phyloP scores from a whole-genome alignment of 2,113 vertebrate species.

The Microcebus griseorufus region DNA sequence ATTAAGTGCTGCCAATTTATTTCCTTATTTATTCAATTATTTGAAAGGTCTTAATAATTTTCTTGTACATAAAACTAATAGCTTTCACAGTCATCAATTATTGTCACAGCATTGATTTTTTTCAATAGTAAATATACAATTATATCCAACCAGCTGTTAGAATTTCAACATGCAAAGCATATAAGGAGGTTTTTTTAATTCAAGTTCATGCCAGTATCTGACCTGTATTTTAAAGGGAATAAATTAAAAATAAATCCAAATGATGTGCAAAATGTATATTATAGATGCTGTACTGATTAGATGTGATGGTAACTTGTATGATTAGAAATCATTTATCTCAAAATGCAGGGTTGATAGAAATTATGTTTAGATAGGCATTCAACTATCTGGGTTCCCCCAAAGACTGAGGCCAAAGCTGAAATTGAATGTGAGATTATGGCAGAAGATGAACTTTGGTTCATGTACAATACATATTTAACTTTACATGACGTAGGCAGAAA shows the following conservation, averaged over 20 bases:
- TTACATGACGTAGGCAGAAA: background rate
- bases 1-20: background rate
- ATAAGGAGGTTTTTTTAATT: background rate
- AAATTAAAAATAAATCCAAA: background rate
- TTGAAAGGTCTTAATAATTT: constrained; percentile 8
- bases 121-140: background rate
- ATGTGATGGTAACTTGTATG: background rate
- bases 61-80: constrained; percentile 34
- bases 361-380: background rate
- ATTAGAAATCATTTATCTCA: background rate
- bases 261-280: background rate
- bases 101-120: constrained; percentile 26
- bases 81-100: background rate
- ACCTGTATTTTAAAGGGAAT: background rate
- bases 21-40: background rate
- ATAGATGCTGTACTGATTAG: background rate
- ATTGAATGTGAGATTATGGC: background rate
- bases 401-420: background rate
- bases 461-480: background rate
- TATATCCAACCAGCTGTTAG: background rate
- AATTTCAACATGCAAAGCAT: background rate
- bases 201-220: background rate
- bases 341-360: background rate
- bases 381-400: background rate
- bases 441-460: background rate